Evolutionary conservation across 1,140 invertebrate genomes (phyloP).

Genomic region (Ostrea edulis): DNA sequence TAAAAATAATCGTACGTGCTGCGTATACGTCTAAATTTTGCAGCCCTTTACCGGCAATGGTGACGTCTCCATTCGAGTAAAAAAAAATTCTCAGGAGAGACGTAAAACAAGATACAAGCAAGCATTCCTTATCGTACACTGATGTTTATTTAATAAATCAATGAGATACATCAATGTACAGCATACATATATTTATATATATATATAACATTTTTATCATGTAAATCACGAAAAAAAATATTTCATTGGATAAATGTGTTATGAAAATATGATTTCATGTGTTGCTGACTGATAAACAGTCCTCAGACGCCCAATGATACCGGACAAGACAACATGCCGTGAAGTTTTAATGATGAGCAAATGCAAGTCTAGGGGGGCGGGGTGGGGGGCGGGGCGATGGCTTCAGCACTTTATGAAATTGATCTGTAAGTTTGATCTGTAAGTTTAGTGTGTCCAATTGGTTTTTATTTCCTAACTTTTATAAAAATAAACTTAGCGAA

Average conservation of each 20-base stretch:
- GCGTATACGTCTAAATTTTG: too few species aligned
- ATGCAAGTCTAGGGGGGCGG: neutral
- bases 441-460: neutral
- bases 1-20: too few species aligned
- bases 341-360: neutral
- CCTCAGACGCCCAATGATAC: neutral
- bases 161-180: constrained; percentile 26
- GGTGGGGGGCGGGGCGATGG: too few species aligned
- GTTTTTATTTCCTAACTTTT: too few species aligned
- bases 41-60: too few species aligned
- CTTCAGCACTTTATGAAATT: neutral
- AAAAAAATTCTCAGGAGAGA: too few species aligned
- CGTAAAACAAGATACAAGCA: too few species aligned
- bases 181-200: neutral
- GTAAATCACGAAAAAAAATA: constrained; percentile 35
- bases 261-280: constrained; percentile 11
- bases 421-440: neutral
- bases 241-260: constrained; percentile 14
- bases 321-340: neutral
- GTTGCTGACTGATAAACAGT: neutral
- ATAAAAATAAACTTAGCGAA: too few species aligned
- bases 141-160: constrained; percentile 25
- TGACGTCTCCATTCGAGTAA: too few species aligned
- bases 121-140: neutral
- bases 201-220: constrained; percentile 4